These are phyloP conservation scores for Drosophila insularis DNA, from an alignment of 1,140 invertebrate genomes.

Conservation along the genomic window DNA sequence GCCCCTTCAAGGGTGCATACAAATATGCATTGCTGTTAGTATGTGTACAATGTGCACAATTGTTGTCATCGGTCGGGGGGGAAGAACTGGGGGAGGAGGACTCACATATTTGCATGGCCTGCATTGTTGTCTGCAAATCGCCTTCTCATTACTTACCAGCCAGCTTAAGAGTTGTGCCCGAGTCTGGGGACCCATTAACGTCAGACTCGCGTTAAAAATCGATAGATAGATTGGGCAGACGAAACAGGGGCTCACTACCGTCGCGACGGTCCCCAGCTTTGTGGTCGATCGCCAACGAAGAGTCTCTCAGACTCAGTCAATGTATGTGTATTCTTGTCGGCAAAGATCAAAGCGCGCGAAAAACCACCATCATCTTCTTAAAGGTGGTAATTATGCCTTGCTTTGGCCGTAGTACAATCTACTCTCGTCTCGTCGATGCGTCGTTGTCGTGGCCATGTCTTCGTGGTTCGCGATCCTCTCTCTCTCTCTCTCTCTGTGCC, in stretches of 20 bases:
- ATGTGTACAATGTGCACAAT: slow-evolving; percentile 9
- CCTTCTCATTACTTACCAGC: slow-evolving; percentile 61
- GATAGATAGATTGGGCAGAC: slow-evolving; percentile 71
- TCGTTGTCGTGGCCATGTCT: no score
- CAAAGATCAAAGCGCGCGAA: slow-evolving; percentile 79
- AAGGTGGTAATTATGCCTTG: slow-evolving; percentile 81
- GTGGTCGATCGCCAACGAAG: slow-evolving; percentile 58
- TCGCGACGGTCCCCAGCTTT: slow-evolving; percentile 33
- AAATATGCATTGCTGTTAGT: neutral
- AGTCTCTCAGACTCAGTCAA: slow-evolving; percentile 21
- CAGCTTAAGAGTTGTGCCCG: slow-evolving; percentile 6
- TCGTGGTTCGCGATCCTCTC: slow-evolving; percentile 7
- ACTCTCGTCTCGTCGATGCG: slow-evolving; percentile 25
- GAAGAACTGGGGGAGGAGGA: neutral
- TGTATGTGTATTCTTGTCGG: slow-evolving; percentile 46
- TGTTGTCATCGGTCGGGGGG: slow-evolving; percentile 6
- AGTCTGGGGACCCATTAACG: slow-evolving; percentile 65
- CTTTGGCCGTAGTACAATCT: slow-evolving; percentile 32
- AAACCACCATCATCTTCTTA: slow-evolving; percentile 81
- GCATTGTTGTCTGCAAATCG: slow-evolving; percentile 55
- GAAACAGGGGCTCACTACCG: slow-evolving; percentile 17
- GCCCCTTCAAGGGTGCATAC: slow-evolving; percentile 5
- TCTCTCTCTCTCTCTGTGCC: slow-evolving; percentile 17
- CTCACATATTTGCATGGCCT: slow-evolving; percentile 56
- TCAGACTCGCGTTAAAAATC: slow-evolving; percentile 81